Conservation (phyloP, 1,140 invertebrate species). For the Cydia splendana region DNA sequence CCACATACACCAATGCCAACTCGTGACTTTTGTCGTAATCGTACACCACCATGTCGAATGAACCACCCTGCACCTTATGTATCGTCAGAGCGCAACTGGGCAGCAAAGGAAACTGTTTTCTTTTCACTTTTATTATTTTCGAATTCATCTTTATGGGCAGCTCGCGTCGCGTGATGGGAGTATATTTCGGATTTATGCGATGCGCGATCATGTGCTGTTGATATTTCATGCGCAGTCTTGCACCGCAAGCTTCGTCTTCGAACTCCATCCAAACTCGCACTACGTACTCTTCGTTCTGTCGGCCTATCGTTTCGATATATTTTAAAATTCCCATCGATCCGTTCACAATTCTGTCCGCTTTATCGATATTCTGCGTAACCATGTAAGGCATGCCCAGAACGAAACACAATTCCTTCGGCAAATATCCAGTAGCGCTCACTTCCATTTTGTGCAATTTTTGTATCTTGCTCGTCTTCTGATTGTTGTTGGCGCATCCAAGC, state of each 20-base stretch:
- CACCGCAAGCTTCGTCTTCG: slow-evolving; percentile 44
- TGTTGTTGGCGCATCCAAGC: slow-evolving; percentile 41
- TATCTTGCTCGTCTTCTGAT: no score
- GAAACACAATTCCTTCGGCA: slow-evolving; percentile 48
- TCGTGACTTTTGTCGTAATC: slow-evolving; percentile 44
- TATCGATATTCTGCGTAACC: slow-evolving; percentile 55
- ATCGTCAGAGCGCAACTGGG: slow-evolving; percentile 46
- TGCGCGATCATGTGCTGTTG: slow-evolving; percentile 38
- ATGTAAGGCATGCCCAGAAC: slow-evolving; percentile 53
- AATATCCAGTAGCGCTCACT: slow-evolving; percentile 48
- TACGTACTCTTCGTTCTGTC: slow-evolving; percentile 51
- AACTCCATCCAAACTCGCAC: slow-evolving; percentile 56
- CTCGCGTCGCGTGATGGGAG: no score
- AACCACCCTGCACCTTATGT: slow-evolving; percentile 41
- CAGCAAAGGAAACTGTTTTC: slow-evolving; percentile 46
- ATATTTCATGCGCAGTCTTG: not conserved
- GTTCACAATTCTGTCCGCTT: slow-evolving; percentile 59
- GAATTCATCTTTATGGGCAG: slow-evolving; percentile 45
- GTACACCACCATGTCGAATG: slow-evolving; percentile 46
- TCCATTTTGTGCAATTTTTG: slow-evolving; percentile 54
- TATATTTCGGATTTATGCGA: no score
- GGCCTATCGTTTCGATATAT: slow-evolving; percentile 48
- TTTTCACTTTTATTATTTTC: slow-evolving; percentile 44
- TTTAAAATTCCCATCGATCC: slow-evolving; percentile 51
- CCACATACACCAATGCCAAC: slow-evolving; percentile 52